Conservation (phyloP, 2,888 invertebrate genomes). For the Acholoe squamosa region DNA sequence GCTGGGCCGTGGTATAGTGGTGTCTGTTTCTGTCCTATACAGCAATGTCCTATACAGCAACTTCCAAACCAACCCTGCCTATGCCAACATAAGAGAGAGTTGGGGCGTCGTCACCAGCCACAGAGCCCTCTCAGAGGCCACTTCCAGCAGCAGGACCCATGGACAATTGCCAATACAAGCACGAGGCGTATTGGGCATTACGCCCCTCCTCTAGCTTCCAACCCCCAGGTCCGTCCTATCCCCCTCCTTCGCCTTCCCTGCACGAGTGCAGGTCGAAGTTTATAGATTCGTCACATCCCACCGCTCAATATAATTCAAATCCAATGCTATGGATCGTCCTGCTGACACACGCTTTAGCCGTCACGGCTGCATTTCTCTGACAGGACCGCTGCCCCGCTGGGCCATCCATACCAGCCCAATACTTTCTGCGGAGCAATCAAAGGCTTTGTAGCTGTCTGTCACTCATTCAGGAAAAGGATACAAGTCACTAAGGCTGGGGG, state of each 20-base stretch:
- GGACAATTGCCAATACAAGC: conserved; percentile 44
- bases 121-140: conserved; percentile 4
- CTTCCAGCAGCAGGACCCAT: background rate
- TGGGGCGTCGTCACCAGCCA: background rate
- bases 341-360: conserved; percentile 19
- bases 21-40: no score
- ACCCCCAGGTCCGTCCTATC: background rate
- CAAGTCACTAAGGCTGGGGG: background rate
- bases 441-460: conserved; percentile 45
- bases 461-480: conserved; percentile 34
- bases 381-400: conserved; percentile 1
- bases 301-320: conserved; percentile 41
- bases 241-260: background rate
- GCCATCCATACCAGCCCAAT: conserved; percentile 1
- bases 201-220: background rate
- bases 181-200: background rate
- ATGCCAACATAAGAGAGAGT: no score
- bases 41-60: no score
- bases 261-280: conserved; percentile 29
- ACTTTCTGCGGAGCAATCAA: conserved; percentile 49
- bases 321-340: conserved; percentile 27
- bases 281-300: conserved; percentile 15
- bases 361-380: background rate
- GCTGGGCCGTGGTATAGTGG: no score
- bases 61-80: no score